These are phyloP conservation scores for Vimba vimba DNA, from an alignment of 2,113 vertebrate species.

Conservation along the genomic window DNA sequence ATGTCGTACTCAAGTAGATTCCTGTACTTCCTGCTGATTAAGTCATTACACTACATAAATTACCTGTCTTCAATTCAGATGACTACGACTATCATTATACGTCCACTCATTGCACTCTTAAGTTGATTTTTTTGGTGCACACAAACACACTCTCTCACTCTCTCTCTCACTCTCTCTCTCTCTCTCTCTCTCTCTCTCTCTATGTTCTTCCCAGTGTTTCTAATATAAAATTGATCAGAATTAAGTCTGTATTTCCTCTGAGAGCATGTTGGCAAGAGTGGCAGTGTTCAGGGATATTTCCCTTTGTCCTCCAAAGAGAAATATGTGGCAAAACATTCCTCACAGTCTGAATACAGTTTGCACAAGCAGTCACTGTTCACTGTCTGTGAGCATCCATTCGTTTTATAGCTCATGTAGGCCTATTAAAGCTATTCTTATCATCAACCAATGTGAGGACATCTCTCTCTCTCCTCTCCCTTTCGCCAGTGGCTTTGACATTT, in stretches of 20 bases:
- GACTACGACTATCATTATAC: neutral
- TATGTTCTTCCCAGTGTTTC: neutral
- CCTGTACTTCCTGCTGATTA: neutral
- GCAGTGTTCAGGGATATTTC: neutral
- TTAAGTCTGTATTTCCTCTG: neutral
- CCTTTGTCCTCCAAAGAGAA: neutral
- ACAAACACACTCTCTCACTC: neutral
- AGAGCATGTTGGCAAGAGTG: neutral
- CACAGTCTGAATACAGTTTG: neutral
- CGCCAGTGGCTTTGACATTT: conserved; percentile 56
- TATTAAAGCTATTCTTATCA: conserved; percentile 31
- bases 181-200: neutral
- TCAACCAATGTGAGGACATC: neutral
- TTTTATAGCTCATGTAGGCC: conserved; percentile 5
- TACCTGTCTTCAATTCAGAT: neutral
- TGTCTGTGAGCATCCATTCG: neutral
- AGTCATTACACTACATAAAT: neutral
- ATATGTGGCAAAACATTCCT: neutral
- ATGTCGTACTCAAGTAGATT: neutral
- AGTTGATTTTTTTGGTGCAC: neutral
- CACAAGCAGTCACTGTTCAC: neutral
- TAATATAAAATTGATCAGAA: neutral
- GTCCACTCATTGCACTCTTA: neutral
- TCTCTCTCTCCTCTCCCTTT: conserved; percentile 1
- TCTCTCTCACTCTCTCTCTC: too few relatives aligned